Conservation (phyloP, 2,113 vertebrate species). For the Eonycteris spelaea region DNA sequence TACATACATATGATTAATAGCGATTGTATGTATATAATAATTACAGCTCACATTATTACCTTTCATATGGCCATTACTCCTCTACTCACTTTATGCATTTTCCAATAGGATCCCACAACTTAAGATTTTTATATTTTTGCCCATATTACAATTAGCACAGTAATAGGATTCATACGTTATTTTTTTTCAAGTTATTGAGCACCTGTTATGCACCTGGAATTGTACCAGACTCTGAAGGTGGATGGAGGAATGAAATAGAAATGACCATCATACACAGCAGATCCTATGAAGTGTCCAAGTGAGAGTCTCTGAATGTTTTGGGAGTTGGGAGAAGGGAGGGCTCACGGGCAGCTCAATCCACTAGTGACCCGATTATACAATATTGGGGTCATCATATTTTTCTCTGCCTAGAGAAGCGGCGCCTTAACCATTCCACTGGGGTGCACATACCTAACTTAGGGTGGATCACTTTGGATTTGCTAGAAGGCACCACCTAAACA, state of each 20-base stretch:
- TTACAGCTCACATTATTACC: not conserved
- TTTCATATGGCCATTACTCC: not conserved
- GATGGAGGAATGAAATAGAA: not conserved
- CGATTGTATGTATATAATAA: not conserved
- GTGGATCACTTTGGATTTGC: not conserved
- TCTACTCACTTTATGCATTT: not conserved
- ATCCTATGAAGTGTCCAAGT: not conserved
- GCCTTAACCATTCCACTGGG: not conserved
- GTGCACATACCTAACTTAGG: not conserved
- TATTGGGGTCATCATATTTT: conserved; percentile 30
- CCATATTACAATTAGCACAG: not conserved
- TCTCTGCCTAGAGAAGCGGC: not conserved
- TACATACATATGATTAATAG: not conserved
- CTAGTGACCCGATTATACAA: conserved; percentile 44
- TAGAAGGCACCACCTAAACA: not conserved
- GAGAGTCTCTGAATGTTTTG: not conserved
- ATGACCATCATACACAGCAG: not conserved
- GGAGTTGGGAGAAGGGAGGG: not conserved
- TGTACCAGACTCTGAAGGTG: not conserved
- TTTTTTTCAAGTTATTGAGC: not conserved
- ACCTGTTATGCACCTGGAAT: not conserved
- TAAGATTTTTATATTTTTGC: not conserved
- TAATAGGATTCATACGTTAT: not conserved
- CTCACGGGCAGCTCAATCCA: not conserved
- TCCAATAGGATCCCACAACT: not conserved